phyloP scores from a whole-genome alignment of 2,113 vertebrate species.

The Prunella fulvescens region DNA sequence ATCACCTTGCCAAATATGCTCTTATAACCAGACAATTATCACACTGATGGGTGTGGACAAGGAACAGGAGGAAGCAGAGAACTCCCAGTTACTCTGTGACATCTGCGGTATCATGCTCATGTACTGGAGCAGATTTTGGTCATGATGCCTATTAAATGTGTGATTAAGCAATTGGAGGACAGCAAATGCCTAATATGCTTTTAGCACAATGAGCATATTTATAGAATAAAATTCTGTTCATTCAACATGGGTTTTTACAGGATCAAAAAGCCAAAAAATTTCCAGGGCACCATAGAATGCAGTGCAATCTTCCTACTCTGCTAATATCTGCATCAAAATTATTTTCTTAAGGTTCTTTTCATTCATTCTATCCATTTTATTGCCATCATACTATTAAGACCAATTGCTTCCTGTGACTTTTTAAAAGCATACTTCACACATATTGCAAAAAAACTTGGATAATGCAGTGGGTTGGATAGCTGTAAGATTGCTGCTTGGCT shows the following conservation, averaged over 20 bases:
- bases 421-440: not conserved
- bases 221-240: not conserved
- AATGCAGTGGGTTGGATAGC: not conserved
- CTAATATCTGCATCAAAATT: not conserved
- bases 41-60: slow-evolving; percentile 19
- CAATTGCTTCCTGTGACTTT: not conserved
- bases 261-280: not conserved
- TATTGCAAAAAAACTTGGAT: not conserved
- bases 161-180: not conserved
- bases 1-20: slow-evolving; percentile 31
- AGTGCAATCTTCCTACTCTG: not conserved
- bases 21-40: not conserved
- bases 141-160: not conserved
- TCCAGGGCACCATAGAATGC: not conserved
- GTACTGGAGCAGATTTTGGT: not conserved
- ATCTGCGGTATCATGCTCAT: not conserved
- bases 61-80: not conserved
- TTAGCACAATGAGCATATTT: not conserved
- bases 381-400: not conserved
- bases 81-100: not conserved
- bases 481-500: slow-evolving; percentile 3
- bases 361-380: not conserved
- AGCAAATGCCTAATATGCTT: not conserved
- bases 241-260: not conserved
- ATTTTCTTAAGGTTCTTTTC: not conserved